A percentile compares a stretch with the other conserved stretches of the same genome.
phyloP scores from a whole-genome alignment of 2,113 vertebrate genomes.

The Anoura caudifer region DNA sequence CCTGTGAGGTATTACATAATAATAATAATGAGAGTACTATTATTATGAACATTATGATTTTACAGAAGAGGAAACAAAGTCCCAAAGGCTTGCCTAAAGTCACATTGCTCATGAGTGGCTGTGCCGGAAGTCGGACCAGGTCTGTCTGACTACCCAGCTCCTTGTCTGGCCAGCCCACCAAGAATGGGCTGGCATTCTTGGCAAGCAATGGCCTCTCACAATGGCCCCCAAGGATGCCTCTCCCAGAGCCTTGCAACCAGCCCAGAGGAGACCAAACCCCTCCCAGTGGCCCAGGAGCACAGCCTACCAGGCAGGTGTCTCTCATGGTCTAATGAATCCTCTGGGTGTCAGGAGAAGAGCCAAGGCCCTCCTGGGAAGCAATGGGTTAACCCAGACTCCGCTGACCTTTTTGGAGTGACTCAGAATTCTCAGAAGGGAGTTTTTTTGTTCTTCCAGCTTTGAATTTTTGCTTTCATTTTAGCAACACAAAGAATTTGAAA shows the following conservation, averaged over 20 bases:
- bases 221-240: not conserved
- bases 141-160: not conserved
- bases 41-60: not conserved
- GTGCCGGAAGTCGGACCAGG: not conserved
- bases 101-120: not conserved
- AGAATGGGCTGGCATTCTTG: not conserved
- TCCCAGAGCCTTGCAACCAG: not conserved
- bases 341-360: not conserved
- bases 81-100: not conserved
- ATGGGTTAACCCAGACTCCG: constrained; percentile 35
- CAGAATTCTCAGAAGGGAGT: constrained; percentile 52
- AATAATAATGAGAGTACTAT: not conserved
- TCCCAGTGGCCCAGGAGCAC: not conserved
- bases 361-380: not conserved
- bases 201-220: not conserved
- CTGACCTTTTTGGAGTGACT: constrained; percentile 55
- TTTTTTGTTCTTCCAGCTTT: constrained; percentile 66
- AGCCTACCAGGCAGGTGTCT: not conserved
- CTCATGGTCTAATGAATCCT: not conserved
- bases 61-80: not conserved
- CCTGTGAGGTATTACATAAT: too few relatives aligned
- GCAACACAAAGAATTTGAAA: constrained; percentile 61
- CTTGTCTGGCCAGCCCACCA: not conserved
- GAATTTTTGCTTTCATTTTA: constrained; percentile 68
- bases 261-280: not conserved